Conservation (phyloP, 2,888 invertebrate species). For the Luffia ferchaultella region DNA sequence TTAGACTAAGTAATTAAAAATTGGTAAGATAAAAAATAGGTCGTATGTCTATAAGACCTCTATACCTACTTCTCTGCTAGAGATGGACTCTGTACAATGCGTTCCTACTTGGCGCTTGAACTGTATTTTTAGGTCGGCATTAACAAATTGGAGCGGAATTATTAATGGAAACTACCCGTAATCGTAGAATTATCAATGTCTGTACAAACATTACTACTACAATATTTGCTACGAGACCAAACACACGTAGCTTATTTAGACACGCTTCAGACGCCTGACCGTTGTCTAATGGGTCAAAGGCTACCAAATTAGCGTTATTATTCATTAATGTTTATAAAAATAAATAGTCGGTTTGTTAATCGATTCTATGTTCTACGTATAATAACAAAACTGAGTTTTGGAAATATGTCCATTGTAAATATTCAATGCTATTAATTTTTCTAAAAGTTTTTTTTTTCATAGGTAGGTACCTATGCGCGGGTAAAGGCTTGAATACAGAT, state of each 20-base stretch:
- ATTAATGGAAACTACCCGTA: not conserved
- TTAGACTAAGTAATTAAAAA: not conserved
- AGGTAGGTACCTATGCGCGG: too few relatives aligned
- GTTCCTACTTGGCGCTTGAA: not conserved
- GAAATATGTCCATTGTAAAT: not conserved
- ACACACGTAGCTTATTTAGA: not conserved
- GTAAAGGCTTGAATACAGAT: too few relatives aligned
- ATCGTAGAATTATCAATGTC: not conserved
- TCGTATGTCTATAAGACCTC: not conserved
- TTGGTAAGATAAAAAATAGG: not conserved
- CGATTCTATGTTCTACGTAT: not conserved
- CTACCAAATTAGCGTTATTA: not conserved
- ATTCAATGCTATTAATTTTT: not conserved
- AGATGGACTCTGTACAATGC: not conserved
- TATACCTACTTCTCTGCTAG: not conserved
- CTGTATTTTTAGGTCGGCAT: not conserved
- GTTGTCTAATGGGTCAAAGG: not conserved
- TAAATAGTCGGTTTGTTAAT: not conserved
- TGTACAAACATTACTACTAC: not conserved
- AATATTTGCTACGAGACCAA: not conserved
- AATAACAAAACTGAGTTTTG: not conserved
- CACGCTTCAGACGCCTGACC: not conserved
- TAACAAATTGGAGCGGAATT: not conserved
- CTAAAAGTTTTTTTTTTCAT: not conserved
- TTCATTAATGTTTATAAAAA: not conserved